Evolutionary conservation across 2,888 invertebrate species (phyloP), one percentile per base, ranked within the genome.

Genomic region (Acrocyrtus sp.): DNA sequence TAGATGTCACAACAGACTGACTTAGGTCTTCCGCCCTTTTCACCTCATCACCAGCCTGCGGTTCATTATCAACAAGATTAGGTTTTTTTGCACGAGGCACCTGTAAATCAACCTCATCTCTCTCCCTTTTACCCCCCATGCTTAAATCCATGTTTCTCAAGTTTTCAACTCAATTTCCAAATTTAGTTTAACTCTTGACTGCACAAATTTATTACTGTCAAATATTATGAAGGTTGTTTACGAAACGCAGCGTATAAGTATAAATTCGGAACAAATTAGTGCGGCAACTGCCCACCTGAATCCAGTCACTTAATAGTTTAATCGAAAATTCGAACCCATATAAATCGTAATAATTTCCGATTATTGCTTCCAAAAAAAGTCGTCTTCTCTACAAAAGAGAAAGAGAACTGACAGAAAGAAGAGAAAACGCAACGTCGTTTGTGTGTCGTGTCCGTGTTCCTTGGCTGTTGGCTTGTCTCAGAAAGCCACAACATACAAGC

Each of bases 71-170:
- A 62, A 62, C 62, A 56, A 70, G 21, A 69, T 41, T 48, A 8
- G 56, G 8, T 27, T 70, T 62, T 61, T 70, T 70, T 50, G 47
- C 15, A n/a, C 61, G 62, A 12, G 47, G 24, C 34, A 27, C 51
- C 47, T 54, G 56, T 47, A 57, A 56, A 34, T 50, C 63, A 48
- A 45, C 62, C 17, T 26, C 51, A 21, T 39, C 51, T 27, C 51
- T 47, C 17, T 57, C 39, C 26, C 69, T 47, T 29, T 62, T 70
- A 48, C 48, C 53, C 12, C 50, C 41, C 54, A 70, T 57, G 27
- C 69, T 70, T 41, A 70, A 54, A 70, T 70, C 69, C 69, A 70
- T 70, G 27, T 57, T 54, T 47, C n/a, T 29, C 3, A 53, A 53
- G n/a, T 1, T n/a, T n/a, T n/a, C n/a, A n/a, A n/a, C n/a, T n/a